phyloP scores from a whole-genome alignment of 2,888 invertebrate species.

The Scaptomyza tumidula region DNA sequence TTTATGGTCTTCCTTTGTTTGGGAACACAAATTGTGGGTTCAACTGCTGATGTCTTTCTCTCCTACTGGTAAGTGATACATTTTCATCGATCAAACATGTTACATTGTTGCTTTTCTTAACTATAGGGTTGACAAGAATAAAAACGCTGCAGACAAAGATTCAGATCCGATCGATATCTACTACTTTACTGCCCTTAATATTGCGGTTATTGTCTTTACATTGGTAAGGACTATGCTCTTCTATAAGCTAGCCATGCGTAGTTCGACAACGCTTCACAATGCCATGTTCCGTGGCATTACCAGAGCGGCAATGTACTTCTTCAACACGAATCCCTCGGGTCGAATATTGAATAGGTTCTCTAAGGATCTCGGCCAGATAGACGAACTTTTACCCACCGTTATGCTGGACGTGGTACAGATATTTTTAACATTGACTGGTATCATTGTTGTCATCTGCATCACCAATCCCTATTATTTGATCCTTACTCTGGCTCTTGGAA shows the following conservation, averaged over 20 bases:
- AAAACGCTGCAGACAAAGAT: constrained; percentile 25
- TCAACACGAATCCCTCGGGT: constrained; percentile 93
- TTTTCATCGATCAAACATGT: background rate
- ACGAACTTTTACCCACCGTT: constrained; percentile 83
- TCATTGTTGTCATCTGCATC: constrained; percentile 90
- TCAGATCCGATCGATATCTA: constrained; percentile 82
- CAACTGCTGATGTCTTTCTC: constrained; percentile 91
- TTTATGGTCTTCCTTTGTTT: constrained; percentile 87
- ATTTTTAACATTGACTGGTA: constrained; percentile 90
- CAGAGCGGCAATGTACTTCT: constrained; percentile 92
- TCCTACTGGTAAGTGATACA: constrained; percentile 87
- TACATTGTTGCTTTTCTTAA: background rate
- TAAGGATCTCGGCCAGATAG: constrained; percentile 91
- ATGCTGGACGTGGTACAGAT: constrained; percentile 87
- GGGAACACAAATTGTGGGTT: constrained; percentile 89
- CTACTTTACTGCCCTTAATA: constrained; percentile 85
- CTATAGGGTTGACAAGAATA: constrained; percentile 72
- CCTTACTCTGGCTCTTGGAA: constrained; percentile 88
- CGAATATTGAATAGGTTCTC: constrained; percentile 94
- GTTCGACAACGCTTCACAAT: constrained; percentile 92
- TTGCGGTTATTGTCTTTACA: constrained; percentile 82
- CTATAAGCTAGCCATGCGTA: constrained; percentile 88
- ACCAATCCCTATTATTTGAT: constrained; percentile 91
- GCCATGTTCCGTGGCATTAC: constrained; percentile 92
- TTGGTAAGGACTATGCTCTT: constrained; percentile 84